Evolutionary conservation across 1,140 invertebrate species (phyloP).

Genomic region (Pissodes strobi): DNA sequence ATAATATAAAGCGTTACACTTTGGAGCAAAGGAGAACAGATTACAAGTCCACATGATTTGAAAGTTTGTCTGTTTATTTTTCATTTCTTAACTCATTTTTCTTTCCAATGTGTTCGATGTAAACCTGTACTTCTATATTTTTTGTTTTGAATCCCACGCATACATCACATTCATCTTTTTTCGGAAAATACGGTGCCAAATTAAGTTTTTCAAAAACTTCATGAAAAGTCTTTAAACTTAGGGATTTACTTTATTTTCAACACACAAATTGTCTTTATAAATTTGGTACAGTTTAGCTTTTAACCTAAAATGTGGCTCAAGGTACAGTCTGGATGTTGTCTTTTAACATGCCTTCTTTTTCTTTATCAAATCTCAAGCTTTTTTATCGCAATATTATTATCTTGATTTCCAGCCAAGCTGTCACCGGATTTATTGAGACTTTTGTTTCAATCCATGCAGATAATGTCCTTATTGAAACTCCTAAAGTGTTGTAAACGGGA

Average conservation of each 20-base stretch:
- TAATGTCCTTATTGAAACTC: no score
- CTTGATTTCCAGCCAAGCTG: no score
- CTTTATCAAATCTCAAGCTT: background rate
- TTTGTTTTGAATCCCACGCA: no score
- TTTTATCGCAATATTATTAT: no score
- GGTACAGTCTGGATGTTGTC: no score
- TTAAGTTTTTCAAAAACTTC: background rate
- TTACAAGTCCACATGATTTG: slow-evolving; percentile 24
- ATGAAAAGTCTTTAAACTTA: background rate
- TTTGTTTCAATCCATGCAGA: no score
- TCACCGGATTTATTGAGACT: no score
- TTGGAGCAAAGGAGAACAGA: slow-evolving; percentile 29
- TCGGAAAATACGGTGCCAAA: background rate
- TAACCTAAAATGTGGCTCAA: no score
- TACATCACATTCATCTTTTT: slow-evolving; percentile 9
- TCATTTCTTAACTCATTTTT: background rate
- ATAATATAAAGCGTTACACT: slow-evolving; percentile 33
- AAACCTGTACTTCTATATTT: no score
- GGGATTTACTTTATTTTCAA: background rate
- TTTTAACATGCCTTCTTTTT: background rate
- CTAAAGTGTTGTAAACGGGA: no score
- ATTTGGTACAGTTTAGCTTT: background rate
- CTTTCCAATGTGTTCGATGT: background rate
- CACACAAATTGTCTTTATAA: slow-evolving; percentile 5
- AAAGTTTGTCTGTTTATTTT: slow-evolving; percentile 15